A percentile compares a stretch with the other conserved stretches of the same genome.
These are phyloP conservation scores for Setophaga petechia DNA, from an alignment of 2,113 vertebrate species.

Conservation along the genomic window DNA sequence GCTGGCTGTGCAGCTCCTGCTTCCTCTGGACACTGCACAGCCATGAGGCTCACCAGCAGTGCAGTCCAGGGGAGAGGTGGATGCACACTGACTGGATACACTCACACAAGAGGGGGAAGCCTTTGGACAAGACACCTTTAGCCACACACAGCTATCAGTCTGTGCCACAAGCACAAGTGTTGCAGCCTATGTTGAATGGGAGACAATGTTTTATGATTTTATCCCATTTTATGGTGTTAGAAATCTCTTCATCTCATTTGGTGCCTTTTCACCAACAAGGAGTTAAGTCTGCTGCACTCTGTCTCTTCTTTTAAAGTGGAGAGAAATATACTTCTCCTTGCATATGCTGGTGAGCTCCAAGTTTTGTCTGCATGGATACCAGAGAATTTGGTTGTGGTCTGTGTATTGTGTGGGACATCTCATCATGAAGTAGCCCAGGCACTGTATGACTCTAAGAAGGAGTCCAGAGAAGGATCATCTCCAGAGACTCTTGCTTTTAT, in stretches of 20 bases:
- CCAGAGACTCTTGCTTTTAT: background rate
- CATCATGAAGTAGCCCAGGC: background rate
- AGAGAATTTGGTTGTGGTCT: background rate
- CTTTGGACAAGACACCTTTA: background rate
- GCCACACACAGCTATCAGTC: background rate
- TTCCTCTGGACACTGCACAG: background rate
- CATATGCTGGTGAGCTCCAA: background rate
- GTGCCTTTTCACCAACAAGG: background rate
- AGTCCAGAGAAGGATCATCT: background rate
- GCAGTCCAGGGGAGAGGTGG: too few species aligned
- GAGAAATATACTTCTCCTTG: background rate
- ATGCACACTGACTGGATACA: rapidly evolving
- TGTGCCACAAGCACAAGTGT: background rate
- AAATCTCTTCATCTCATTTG: background rate
- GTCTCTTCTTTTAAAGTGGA: background rate
- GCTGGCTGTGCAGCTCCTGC: background rate
- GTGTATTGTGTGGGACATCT: background rate
- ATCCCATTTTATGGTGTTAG: background rate
- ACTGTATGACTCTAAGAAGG: background rate
- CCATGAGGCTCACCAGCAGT: rapidly evolving
- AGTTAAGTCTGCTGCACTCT: background rate
- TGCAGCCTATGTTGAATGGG: background rate
- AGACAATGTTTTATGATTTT: background rate
- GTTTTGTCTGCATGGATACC: background rate
- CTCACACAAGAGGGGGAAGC: background rate